Evolutionary conservation across 2,797 vertebrate genomes (phyloP), one percentile per base, ranked within the genome.

Genomic region (Syndactyla subalaris): DNA sequence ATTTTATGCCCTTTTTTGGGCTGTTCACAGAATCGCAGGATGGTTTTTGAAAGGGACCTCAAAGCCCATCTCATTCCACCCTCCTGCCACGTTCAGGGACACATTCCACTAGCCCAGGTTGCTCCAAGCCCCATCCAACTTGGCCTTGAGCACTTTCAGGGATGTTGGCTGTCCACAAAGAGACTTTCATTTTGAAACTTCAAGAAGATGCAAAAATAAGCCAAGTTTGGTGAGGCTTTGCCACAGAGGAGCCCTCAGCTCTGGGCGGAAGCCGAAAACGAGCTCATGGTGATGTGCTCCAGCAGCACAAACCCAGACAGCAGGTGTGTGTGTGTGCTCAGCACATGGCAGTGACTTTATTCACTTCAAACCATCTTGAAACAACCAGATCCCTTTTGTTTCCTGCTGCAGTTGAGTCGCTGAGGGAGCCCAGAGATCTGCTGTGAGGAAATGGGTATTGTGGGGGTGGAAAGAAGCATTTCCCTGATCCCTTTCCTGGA

Each of bases 221-320:
- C 29, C 16, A 12, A 29, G 43, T 23, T 4, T 15, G 54, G 52
- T 14, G 46, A 36, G 27, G 38, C 6, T 57, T 66, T 51, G 57
- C 18, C 0, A 2, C 49, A 23, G 58, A 66, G 36, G 10, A 57
- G 4, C 43, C 17, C 30, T 19, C 3, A 0, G 51, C 58, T 30
- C n/a, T 0, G 3, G 11, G 22, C 1, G 0, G 82, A 22, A 52
- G 49, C 55, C 5, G 30, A 2, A 3, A 1, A 8, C 0, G 1
- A 18, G 10, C 22, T 89, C 2, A 2, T 16, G 12, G 2, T 1
- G 58, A 23, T 74, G 72, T 2, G 1, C 63, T 67, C 70, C 14
- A 6, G n/a, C 45, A 46, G 14, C 63, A 12, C 59, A 5, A 49
- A 54, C 14, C 38, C 83, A 81, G 74, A 54, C 76, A 27, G 19